Conservation (phyloP, 2,888 invertebrate genomes). For the Nymphalis c-album region DNA sequence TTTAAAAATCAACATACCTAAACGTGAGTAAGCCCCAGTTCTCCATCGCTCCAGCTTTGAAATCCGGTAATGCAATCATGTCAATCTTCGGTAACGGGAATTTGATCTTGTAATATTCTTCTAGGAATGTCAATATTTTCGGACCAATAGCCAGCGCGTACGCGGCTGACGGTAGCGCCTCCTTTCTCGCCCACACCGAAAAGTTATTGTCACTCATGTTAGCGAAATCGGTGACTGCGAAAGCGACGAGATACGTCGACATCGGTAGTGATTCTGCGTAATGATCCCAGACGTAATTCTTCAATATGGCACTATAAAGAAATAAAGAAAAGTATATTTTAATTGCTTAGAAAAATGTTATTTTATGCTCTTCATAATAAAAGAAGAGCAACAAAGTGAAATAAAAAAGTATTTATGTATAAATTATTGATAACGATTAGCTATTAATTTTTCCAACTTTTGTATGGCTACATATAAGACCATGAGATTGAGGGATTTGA, state of each 20-base stretch:
- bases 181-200: constrained; percentile 86
- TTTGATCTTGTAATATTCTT: constrained; percentile 87
- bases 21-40: constrained; percentile 92
- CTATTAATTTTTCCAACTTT: too few species aligned
- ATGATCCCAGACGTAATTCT: constrained; percentile 88
- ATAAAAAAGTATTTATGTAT: too few species aligned
- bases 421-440: too few species aligned
- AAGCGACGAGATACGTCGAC: constrained; percentile 95
- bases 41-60: constrained; percentile 94
- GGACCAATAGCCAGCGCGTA: constrained; percentile 90
- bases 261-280: constrained; percentile 90
- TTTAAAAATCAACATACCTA: constrained; percentile 66
- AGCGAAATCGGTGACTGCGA: constrained; percentile 89
- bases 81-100: constrained; percentile 93
- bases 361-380: too few species aligned
- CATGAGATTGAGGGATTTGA: too few species aligned
- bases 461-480: too few species aligned
- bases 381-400: too few species aligned
- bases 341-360: too few species aligned
- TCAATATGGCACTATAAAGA: constrained; percentile 78
- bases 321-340: constrained; percentile 8
- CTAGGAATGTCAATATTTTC: constrained; percentile 85
- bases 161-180: constrained; percentile 86
- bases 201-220: constrained; percentile 81
- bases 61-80: constrained; percentile 96